phyloP scores from a whole-genome alignment of 2,888 invertebrate species.

The Pyrrhosoma nymphula region DNA sequence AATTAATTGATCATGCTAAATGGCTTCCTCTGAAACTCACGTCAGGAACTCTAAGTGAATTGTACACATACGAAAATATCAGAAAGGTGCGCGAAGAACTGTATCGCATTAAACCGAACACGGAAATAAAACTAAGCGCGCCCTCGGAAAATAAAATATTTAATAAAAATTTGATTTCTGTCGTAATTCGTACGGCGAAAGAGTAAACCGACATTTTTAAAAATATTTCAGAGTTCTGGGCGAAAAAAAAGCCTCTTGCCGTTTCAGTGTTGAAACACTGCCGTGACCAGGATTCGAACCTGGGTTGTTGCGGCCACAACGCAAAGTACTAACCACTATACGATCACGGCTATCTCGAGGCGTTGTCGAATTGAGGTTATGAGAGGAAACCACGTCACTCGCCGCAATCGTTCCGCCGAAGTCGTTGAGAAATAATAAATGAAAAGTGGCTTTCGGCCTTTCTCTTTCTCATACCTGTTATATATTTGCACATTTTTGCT shows the following conservation, averaged over 20 bases:
- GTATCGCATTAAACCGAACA: no score
- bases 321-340: conserved; percentile 67
- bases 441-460: background rate
- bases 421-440: background rate
- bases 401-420: no score
- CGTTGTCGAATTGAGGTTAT: background rate
- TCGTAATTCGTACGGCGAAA: no score
- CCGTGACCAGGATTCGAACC: conserved; percentile 67
- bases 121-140: no score
- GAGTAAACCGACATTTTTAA: background rate
- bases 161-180: no score
- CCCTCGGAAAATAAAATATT: no score
- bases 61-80: no score
- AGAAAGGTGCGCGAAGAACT: no score
- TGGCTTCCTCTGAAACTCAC: no score
- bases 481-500: no score
- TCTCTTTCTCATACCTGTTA: background rate
- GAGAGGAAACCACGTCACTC: background rate
- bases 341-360: conserved; percentile 65
- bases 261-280: conserved; percentile 45
- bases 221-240: background rate
- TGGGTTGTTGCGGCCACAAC: conserved; percentile 65
- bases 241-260: conserved; percentile 36
- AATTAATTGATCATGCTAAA: no score
- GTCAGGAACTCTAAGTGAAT: no score